These are phyloP conservation scores for Holotrichia oblita DNA, from an alignment of 1,140 invertebrate species.

Conservation along the genomic window DNA sequence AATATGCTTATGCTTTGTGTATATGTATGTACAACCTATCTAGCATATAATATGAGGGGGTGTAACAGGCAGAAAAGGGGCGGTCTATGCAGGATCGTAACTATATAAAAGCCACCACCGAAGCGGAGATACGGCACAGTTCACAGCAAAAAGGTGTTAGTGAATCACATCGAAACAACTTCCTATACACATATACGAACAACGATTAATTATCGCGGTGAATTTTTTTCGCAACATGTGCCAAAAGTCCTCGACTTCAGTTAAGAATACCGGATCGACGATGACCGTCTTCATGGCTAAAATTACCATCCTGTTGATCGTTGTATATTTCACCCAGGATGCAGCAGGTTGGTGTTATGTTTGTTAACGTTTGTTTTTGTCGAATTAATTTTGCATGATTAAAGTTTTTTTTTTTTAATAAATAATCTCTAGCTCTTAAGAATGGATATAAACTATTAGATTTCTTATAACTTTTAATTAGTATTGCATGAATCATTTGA, in stretches of 20 bases:
- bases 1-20: no score
- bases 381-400: no score
- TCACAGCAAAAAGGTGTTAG: background rate
- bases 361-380: no score
- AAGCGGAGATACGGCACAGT: background rate
- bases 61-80: background rate
- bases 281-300: constrained; percentile 6
- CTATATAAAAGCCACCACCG: constrained; percentile 15
- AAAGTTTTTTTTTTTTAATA: no score
- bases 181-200: background rate
- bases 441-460: no score
- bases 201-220: background rate
- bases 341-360: background rate
- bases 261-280: background rate
- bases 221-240: no score
- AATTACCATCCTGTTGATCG: background rate
- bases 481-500: no score
- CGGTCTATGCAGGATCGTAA: background rate
- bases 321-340: background rate
- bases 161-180: background rate
- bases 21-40: no score
- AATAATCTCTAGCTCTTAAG: no score
- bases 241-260: background rate
- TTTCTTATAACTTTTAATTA: no score
- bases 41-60: no score